A percentile compares a stretch with the other conserved stretches of the same genome.
Conservation (phyloP, 1,140 invertebrate species). For the Nilaparvata lugens region DNA sequence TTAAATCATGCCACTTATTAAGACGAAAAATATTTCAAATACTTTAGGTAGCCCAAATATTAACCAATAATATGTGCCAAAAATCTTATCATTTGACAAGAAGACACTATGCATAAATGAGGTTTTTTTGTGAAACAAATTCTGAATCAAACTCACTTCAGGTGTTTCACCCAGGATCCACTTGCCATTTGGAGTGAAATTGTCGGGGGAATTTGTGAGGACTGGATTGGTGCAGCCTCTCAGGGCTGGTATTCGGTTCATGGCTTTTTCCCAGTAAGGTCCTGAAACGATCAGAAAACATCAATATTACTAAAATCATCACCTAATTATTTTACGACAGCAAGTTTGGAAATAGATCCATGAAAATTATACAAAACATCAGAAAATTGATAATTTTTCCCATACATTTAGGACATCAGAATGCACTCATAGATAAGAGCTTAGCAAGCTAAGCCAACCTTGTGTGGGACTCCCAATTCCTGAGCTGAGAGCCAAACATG, state of each 20-base stretch:
- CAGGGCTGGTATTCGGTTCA: conserved; percentile 73
- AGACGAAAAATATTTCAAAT: neutral
- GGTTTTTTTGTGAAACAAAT: neutral
- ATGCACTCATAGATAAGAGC: no score
- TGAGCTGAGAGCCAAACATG: no score
- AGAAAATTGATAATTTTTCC: no score
- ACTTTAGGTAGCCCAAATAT: no score
- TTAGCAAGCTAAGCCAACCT: no score
- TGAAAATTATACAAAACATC: neutral
- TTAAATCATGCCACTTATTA: neutral
- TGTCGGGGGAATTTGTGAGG: conserved; percentile 81
- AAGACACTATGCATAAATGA: no score
- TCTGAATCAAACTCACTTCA: conserved; percentile 60
- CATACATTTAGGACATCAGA: no score
- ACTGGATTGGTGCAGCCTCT: conserved; percentile 60
- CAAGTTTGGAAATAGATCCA: neutral
- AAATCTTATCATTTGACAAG: no score
- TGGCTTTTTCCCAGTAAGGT: conserved; percentile 68
- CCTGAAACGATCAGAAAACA: conserved; percentile 45
- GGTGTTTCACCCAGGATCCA: conserved; percentile 89
- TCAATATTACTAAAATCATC: no score
- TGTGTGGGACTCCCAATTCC: no score
- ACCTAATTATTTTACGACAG: no score
- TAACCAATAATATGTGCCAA: no score
- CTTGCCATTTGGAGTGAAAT: conserved; percentile 87